Evolutionary conservation across 1,140 invertebrate species (phyloP).

Genomic region (Pachyrhynchus sulphureomaculatus): DNA sequence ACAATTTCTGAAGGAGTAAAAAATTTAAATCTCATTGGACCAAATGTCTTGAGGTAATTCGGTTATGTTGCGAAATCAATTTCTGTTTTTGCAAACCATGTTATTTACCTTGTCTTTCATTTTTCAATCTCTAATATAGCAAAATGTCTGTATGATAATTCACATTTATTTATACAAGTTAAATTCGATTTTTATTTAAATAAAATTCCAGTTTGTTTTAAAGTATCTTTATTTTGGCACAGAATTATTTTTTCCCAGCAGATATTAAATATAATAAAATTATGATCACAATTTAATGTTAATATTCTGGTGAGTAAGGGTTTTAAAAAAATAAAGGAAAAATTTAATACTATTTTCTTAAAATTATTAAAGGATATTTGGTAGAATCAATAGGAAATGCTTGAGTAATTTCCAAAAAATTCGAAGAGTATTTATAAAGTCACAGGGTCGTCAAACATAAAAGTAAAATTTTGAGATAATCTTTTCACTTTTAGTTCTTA

Average conservation of each 20-base stretch:
- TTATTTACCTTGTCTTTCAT: too few relatives aligned
- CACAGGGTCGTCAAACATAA: too few relatives aligned
- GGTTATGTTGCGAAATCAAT: too few relatives aligned
- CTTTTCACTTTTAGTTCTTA: background rate
- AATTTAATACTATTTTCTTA: conserved; percentile 10
- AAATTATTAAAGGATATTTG: conserved; percentile 15
- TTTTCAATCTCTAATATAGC: too few relatives aligned
- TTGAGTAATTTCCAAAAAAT: background rate
- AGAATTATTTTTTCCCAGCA: background rate
- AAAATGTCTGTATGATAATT: too few relatives aligned
- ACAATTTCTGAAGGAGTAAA: too few relatives aligned
- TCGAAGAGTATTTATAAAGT: background rate
- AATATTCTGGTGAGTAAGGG: conserved; percentile 13
- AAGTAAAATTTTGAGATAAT: too few relatives aligned
- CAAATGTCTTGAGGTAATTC: too few relatives aligned
- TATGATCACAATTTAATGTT: conserved; percentile 15
- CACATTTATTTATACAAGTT: too few relatives aligned
- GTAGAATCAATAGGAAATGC: background rate
- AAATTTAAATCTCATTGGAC: too few relatives aligned
- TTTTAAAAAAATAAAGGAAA: conserved; percentile 4
- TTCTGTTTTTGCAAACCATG: too few relatives aligned
- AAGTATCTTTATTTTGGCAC: conserved; percentile 23
- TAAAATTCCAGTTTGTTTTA: background rate
- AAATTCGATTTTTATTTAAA: too few relatives aligned
- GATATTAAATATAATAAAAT: conserved; percentile 18